Evolutionary conservation across 2,888 invertebrate genomes (phyloP), one percentile per base, ranked within the genome.

Genomic region (Charanyca ferruginea): DNA sequence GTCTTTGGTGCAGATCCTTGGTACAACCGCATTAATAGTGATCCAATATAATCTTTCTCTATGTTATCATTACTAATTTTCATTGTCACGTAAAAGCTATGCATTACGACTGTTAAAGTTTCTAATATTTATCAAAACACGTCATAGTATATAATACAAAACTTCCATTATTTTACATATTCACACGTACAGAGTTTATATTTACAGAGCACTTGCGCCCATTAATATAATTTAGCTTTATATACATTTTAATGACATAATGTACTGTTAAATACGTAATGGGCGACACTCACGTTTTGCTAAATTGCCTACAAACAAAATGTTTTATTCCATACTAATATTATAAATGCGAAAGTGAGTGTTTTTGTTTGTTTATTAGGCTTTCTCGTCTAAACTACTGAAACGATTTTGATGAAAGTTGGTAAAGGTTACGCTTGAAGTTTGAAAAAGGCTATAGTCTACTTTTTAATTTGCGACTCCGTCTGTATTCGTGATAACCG

Each of bases 231-330:
- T 47, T 53, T 45, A 49, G 22, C 20, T 32, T 49, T 48, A 58
- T 41, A 38, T 58, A 32, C 1, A 45, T 51, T 70, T 77, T 77
- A 77, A 71, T 58, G 18, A 54, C 54, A 51, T 59, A 45, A 59
- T 77, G 25, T 41, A 55, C 51, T 53, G n/a, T 63, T 66, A 66
- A 77, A 67, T 67, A 48, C 22, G 0, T 57, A 66, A 75, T 57
- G 54, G 22, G 16, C 5, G 16, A 55, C 54, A 25, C 22, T 62
- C 18, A n/a, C 45, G 59, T 35, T 78, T 20, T 8, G 9, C 13
- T 11, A 1, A 62, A 63, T 63, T 49, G 22, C 48, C 25, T 8
- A 35, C 16, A 54, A 59, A 71, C 32, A 59, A 58, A 59, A 45
- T 52, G 6, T 41, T 73, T 44, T 8, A 51, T 22, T 28, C 57